These are phyloP conservation scores for Hedychridium roseum DNA, from an alignment of 2,888 invertebrate genomes.

Conservation along the genomic window DNA sequence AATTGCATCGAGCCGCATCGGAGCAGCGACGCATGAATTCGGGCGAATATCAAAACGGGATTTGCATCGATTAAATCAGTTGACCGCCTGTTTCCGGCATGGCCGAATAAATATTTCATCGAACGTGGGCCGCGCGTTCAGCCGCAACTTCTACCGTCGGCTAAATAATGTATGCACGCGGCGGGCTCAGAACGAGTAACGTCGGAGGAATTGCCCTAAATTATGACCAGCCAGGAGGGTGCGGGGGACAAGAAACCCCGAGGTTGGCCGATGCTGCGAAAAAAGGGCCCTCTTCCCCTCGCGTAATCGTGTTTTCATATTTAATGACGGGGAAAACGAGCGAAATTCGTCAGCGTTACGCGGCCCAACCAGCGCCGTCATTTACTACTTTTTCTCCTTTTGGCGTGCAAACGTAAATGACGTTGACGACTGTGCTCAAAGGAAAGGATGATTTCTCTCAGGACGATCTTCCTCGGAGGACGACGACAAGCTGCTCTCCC, in stretches of 20 bases:
- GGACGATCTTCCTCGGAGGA: too few relatives aligned
- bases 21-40: not conserved
- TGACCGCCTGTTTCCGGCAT: constrained; percentile 5
- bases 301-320: constrained; percentile 33
- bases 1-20: not conserved
- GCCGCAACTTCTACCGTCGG: not conserved
- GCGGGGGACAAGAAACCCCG: too few relatives aligned
- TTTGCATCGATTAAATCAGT: constrained; percentile 14
- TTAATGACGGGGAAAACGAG: constrained; percentile 33
- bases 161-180: constrained; percentile 15
- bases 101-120: constrained; percentile 18
- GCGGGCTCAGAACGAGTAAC: constrained; percentile 4
- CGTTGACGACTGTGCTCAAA: too few relatives aligned
- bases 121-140: not conserved
- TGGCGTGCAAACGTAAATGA: too few relatives aligned
- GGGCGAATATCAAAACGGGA: constrained; percentile 4
- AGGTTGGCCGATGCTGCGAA: too few relatives aligned
- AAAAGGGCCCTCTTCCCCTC: not conserved
- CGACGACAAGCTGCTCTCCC: too few relatives aligned
- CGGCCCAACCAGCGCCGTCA: too few relatives aligned
- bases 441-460: too few relatives aligned
- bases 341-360: constrained; percentile 8
- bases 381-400: too few relatives aligned
- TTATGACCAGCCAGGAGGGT: too few relatives aligned
- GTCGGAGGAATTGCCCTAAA: constrained; percentile 14